Evolutionary conservation across 2,113 vertebrate genomes (phyloP), one percentile per base, ranked within the genome.

Genomic region (Choloepus hoffmanni): DNA sequence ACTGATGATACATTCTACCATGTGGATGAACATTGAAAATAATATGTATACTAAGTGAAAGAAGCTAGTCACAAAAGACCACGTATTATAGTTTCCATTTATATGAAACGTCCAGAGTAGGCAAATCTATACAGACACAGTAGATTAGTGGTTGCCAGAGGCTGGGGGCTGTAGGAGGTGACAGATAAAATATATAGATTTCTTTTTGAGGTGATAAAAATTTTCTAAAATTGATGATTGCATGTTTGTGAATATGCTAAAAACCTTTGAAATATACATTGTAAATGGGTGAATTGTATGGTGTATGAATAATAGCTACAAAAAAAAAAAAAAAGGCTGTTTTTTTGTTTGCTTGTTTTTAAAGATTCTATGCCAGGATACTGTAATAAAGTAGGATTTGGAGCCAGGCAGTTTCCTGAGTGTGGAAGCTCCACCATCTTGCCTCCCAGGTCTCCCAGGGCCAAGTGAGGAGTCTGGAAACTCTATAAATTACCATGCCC

Each of bases 121-220:
- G 24, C 7, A 50, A 53, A 60, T 40, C 58, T 77, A 40, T 9
- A 81, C 15, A 11, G 33, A 60, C n/a, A 90, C 16, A 19, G n/a
- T 10, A 60, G 58, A 74, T 55, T 11, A 83, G 6, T 74, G 65
- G 62, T 85, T 81, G 65, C n/a, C n/a, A 43, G 68, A 45, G 62
- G 30, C n/a, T 78, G 12, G 10, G 13, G 33, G 48, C 12, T 60
- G 19, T 60, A 23, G 58, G 58, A 18, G 43, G 7, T 55, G 40
- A 82, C 21, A 16, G 15, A 40, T 81, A 88, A 90, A 87, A 28
- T 48, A 28, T 16, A 23, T 18, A 21, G 11, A 15, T 68, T 77
- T 93, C 55, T 88, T 96, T 97, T 4, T 63, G 33, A 94, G 53
- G 76, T 65, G 26, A 62, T 40, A 74, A 79, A 91, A 92, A 68